Evolutionary conservation across 2,797 vertebrate species (phyloP).

Genomic region (Phoxinus dragarum): DNA sequence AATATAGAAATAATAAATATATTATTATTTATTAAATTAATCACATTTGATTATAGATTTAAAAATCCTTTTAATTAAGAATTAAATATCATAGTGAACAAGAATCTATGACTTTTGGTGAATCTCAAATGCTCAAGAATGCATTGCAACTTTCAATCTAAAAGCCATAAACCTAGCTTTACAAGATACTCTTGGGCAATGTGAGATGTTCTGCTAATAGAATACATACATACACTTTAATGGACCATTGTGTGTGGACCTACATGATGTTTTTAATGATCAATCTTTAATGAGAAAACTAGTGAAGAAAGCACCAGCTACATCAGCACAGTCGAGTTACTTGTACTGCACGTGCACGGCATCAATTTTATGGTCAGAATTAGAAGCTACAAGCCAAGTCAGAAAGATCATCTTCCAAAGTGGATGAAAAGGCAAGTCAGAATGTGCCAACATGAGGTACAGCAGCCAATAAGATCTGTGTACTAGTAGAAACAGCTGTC

Average conservation of each 20-base stretch:
- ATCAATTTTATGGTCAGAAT: conserved; percentile 6
- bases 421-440: conserved; percentile 21
- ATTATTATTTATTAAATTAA: background rate
- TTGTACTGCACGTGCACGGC: background rate
- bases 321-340: background rate
- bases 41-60: background rate
- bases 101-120: background rate
- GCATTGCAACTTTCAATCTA: background rate
- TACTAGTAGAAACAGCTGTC: background rate
- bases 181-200: background rate
- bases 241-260: background rate
- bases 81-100: background rate
- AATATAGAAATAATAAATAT: background rate
- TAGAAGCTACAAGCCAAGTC: background rate
- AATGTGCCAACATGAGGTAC: background rate
- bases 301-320: background rate
- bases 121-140: background rate
- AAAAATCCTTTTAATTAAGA: background rate
- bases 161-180: background rate
- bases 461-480: conserved; percentile 3
- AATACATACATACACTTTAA: background rate
- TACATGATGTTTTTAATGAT: background rate
- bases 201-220: background rate
- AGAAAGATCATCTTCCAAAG: conserved; percentile 18
- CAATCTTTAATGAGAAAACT: background rate